phyloP scores from a whole-genome alignment of 2,888 invertebrate genomes.

The Gastracanthus pulcherrimus region DNA sequence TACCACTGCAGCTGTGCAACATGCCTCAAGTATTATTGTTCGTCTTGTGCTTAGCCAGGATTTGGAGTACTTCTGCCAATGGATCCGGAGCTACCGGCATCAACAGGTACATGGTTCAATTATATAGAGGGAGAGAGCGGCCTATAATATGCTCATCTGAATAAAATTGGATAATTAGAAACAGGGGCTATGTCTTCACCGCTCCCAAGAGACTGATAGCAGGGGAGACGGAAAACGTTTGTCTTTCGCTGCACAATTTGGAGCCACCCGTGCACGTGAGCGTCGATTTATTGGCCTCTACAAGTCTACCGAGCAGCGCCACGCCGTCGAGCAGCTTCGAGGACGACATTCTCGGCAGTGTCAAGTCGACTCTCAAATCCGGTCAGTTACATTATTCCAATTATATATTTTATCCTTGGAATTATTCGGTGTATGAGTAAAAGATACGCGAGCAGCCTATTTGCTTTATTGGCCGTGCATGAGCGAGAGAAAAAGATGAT shows the following conservation, averaged over 20 bases:
- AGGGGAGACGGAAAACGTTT: conserved; percentile 71
- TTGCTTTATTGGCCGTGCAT: too few relatives aligned
- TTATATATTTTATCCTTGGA: background rate
- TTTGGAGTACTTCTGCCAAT: background rate
- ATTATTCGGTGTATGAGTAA: too few relatives aligned
- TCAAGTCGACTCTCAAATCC: conserved; percentile 41
- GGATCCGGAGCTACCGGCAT: background rate
- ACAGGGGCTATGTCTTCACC: conserved; percentile 73
- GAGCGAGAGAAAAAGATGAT: background rate
- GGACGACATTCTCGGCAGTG: conserved; percentile 50
- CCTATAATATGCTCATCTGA: too few relatives aligned
- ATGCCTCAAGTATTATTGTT: conserved; percentile 1
- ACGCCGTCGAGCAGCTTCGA: conserved; percentile 24
- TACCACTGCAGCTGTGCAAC: too few relatives aligned
- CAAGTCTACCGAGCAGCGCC: background rate
- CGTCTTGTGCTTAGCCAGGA: conserved; percentile 6
- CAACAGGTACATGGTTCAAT: background rate
- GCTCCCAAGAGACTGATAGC: conserved; percentile 72
- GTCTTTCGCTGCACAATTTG: conserved; percentile 73
- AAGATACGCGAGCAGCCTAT: too few relatives aligned
- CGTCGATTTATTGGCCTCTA: conserved; percentile 66
- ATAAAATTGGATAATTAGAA: background rate
- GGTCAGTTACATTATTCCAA: conserved; percentile 4
- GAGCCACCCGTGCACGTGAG: conserved; percentile 71
- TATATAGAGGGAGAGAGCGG: too few relatives aligned